Percentiles rank a stretch among this genome's conserved stretches.
These are phyloP conservation scores for Scomber scombrus DNA, from an alignment of 2,113 vertebrate genomes.

Conservation along the genomic window DNA sequence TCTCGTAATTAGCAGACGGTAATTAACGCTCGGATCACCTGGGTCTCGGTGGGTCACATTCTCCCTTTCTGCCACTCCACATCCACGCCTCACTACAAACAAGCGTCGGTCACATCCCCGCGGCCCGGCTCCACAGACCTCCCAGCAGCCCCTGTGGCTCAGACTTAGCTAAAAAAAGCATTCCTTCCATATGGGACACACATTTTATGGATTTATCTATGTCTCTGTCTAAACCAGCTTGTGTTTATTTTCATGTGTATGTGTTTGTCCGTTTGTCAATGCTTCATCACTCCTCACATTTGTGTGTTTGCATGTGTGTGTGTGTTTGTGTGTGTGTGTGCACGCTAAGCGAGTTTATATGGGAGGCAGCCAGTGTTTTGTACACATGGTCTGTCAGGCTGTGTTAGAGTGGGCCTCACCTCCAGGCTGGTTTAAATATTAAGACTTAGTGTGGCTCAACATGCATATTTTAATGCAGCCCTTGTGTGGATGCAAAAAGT, in stretches of 20 bases:
- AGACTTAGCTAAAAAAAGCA: constrained; percentile 61
- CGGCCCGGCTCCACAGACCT: constrained; percentile 15
- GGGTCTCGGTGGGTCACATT: constrained; percentile 72
- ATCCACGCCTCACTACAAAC: constrained; percentile 43
- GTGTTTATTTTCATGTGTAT: constrained; percentile 63
- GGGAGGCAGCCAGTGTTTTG: constrained; percentile 68
- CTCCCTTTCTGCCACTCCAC: constrained; percentile 34
- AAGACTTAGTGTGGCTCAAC: constrained; percentile 74
- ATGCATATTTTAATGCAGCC: constrained; percentile 81
- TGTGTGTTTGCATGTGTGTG: constrained; percentile 23
- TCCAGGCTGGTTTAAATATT: constrained; percentile 85
- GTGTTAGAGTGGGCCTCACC: constrained; percentile 73
- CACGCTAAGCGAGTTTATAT: constrained; percentile 38
- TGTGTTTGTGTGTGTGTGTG: constrained; percentile 20
- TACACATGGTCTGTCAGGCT: constrained; percentile 71
- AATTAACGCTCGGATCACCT: constrained; percentile 80
- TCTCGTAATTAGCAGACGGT: constrained; percentile 83
- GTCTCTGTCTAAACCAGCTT: constrained; percentile 64
- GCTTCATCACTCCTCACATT: constrained; percentile 18
- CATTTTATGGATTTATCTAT: constrained; percentile 62
- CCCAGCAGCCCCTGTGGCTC: constrained; percentile 39
- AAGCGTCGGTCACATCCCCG: constrained; percentile 37
- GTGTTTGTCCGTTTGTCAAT: constrained; percentile 47
- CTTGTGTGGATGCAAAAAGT: constrained; percentile 59
- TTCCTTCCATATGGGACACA: constrained; percentile 59